Evolutionary conservation across 1,140 invertebrate genomes (phyloP), one percentile per base, ranked within the genome.

Genomic region (Drosophila bifasciata): DNA sequence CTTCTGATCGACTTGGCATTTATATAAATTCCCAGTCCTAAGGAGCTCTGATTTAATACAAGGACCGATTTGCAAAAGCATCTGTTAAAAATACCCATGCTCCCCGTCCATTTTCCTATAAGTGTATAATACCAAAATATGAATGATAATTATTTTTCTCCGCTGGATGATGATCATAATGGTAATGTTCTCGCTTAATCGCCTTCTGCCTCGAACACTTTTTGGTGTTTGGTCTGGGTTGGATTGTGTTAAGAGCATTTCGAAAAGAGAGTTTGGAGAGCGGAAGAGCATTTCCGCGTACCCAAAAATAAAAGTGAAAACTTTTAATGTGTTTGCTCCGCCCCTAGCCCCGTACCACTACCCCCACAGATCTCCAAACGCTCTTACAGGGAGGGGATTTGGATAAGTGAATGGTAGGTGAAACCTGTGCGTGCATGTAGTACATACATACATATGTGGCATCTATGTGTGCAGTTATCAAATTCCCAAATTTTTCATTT

Each of bases 251-350:
- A n/a, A 11, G 17, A 62, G 15, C 46, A 66, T 67, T 67, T 67
- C 28, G 25, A 44, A 44, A 67, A 66, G 51, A 43, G 53, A 32
- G 25, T n/a, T n/a, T 23, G 46, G 16, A 28, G 46, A 25, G 28
- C n/a, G 45, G 32, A 36, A 8, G 36, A 50, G 50, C 74, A 81
- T 81, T 81, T 81, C 78, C 78, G 78, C 58, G 78, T 7, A 28
- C 79, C 79, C 64, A 77, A 81, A 81, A 83, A 81, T 83, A 83
- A 83, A 83, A 83, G 79, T 84, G 75, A 84, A 83, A 83, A 75
- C 62, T 71, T 71, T 62, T 66, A 70, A 79, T 79, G 58, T 41
- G 28, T 9, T 9, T 9, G 28, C 28, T 9, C 28, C 8, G 28
- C 8, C 28, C 25, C 25, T 28, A 21, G 19, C 41, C 60, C 50